These are phyloP conservation scores for Drosophila baimaii DNA, from an alignment of 1,140 invertebrate genomes.

Conservation along the genomic window DNA sequence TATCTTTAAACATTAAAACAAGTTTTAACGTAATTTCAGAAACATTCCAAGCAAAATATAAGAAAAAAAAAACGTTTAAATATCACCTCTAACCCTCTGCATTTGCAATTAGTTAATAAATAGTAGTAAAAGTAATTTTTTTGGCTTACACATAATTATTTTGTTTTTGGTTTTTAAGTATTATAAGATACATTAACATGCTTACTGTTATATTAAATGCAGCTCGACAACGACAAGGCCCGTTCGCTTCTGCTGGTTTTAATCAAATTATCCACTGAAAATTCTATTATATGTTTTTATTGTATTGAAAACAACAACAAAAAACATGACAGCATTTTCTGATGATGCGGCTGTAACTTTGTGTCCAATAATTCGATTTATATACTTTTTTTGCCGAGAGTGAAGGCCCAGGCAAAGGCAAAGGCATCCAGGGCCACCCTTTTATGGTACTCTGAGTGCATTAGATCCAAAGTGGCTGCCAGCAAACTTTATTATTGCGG, in stretches of 20 bases:
- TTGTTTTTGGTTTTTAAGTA: too few species aligned
- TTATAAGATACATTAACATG: not conserved
- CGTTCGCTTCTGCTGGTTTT: conserved; percentile 34
- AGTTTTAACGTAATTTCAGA: not conserved
- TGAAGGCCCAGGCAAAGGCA: conserved; percentile 1
- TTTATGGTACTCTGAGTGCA: conserved; percentile 63
- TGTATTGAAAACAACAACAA: conserved; percentile 35
- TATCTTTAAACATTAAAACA: not conserved
- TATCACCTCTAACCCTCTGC: too few species aligned
- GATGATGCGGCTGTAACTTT: conserved; percentile 40
- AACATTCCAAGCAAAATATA: not conserved
- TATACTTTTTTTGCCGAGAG: conserved; percentile 51
- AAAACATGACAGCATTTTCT: conserved; percentile 1
- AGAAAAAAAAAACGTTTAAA: too few species aligned
- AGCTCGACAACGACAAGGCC: not conserved
- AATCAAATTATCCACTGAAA: conserved; percentile 58
- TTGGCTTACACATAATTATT: too few species aligned
- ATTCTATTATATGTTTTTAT: conserved; percentile 52
- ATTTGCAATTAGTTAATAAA: too few species aligned
- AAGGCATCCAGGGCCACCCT: conserved; percentile 38
- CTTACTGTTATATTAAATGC: not conserved
- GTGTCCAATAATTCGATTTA: conserved; percentile 66
- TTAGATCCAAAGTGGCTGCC: conserved; percentile 67
- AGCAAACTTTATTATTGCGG: conserved; percentile 66
- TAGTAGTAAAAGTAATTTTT: too few species aligned